Base-by-base conservation (phyloP, 2,888 invertebrate species). In the Furcula furcula region DNA sequence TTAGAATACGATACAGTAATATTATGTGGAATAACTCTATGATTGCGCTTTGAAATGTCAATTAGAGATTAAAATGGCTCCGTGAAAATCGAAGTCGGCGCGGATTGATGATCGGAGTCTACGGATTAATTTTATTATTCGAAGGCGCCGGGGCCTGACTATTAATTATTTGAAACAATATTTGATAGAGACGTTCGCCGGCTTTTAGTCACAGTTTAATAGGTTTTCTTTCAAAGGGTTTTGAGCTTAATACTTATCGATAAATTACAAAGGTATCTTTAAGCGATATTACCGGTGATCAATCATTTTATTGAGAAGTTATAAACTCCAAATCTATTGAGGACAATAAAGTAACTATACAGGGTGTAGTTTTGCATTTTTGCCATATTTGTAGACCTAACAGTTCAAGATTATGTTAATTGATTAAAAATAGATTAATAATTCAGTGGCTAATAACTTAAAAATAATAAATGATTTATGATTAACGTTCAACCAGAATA, bases 11-110 rank as follows among this genome's bases (percentile, higher is more conserved):
- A 41, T 43, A 40, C 32, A 36, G 40, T 64, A 55, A 69, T 73
- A 68, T 70, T 73, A 69, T 64, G 49, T 50, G 47, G 37, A 50
- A 63, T 40, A 46, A 68, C 65, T 73, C 61, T 65, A 63, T 65
- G 67, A 65, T 55, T 56, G 59, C 48, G 54, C 57, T 61, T 53
- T 70, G 64, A 75, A 79, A 73, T 71, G 71, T 74, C 75, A 77
- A 77, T 78, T 78, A 75, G 65, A 66, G 65, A 73, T 76, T 78
- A 70, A 79, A 81, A 71, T 50, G 49, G 55, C 58, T 61, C 50
- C 59, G 65, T 70, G 65, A 62, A 70, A 72, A 76, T 75, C 65
- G 55, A 65, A 65, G 43, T 53, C 46, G 65, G 69, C 60, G 51
- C 52, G 59, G 71, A 76, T 74, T 73, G 71, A 77, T 75, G 65